Base-by-base conservation (phyloP, 2,797 vertebrate genomes). In the Enteromius unitaeniatus region DNA sequence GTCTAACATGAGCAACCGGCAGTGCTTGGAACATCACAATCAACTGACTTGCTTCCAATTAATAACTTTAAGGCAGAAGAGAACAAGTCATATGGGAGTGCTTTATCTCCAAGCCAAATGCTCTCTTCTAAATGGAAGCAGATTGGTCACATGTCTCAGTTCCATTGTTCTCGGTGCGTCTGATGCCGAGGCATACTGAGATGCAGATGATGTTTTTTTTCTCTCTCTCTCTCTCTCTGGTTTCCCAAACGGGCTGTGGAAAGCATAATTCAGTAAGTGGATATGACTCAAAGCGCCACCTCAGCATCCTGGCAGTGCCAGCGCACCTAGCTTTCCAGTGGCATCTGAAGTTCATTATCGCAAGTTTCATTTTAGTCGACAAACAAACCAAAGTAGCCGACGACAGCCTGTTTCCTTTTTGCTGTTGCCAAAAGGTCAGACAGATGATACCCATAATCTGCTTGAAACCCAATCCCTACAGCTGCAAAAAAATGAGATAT, bases 61-160 rank as follows among this genome's bases (percentile, higher is more conserved):
- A 89, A 89, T 89, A 87, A 84, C 85, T 82, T 58, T 78, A 84
- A 68, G 79, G 78, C 15, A 81, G 75, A 81, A 84, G 70, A 88
- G 78, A 65, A 86, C 83, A 83, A 68, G 78, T 87, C 89, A 91
- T 84, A 85, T 88, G 87, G 88, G 84, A 85, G 49, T 88, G 82
- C 85, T 88, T 89, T 88, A 86, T 84, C 75, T 79, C 53, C 47
- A 79, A 58, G 78, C 80, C 85, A 87, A 87, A 83, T 69, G 68
- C 79, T 82, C 77, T 79, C 76, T 85, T 78, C 79, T 89, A 87
- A 91, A 81, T 79, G 42, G 58, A 89, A 87, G 58, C 90, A 90
- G 88, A 91, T 87, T 83, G 80, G 47, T 75, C 75, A 67, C 77
- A 81, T 83, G 74, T 89, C 58, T 65, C 76, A 8, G 1, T 73